These are phyloP conservation scores for Drosophila melanosoma DNA, from an alignment of 2,888 invertebrate species.

Conservation along the genomic window DNA sequence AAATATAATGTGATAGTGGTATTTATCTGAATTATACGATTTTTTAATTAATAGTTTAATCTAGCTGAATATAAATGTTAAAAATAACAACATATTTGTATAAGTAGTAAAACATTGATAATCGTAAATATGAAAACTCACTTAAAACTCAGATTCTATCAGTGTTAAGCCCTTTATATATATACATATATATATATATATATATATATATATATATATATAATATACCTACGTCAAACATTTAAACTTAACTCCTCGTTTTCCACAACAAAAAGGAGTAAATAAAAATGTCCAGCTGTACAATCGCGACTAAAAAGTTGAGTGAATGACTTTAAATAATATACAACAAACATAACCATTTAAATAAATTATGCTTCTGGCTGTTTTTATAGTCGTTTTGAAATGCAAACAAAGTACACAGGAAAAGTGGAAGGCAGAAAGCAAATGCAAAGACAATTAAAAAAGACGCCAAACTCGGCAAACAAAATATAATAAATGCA, in stretches of 20 bases:
- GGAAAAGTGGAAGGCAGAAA: conserved; percentile 30
- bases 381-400: conserved; percentile 52
- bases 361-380: conserved; percentile 45
- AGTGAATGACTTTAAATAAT: conserved; percentile 49
- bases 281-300: conserved; percentile 22
- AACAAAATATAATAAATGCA: conserved; percentile 26
- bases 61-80: not conserved
- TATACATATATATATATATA: not conserved
- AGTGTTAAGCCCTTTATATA: not conserved
- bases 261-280: conserved; percentile 25
- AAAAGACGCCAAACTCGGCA: conserved; percentile 42
- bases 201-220: not conserved
- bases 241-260: conserved; percentile 2
- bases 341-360: conserved; percentile 50
- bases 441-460: conserved; percentile 49
- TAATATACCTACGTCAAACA: too few relatives aligned
- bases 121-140: not conserved
- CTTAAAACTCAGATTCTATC: not conserved
- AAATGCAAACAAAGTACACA: conserved; percentile 30
- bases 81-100: not conserved
- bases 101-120: not conserved
- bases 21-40: not conserved
- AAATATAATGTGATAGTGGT: not conserved
- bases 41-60: not conserved
- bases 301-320: conserved; percentile 23